phyloP scores from a whole-genome alignment of 2,113 vertebrate species.

The Oriolus oriolus region DNA sequence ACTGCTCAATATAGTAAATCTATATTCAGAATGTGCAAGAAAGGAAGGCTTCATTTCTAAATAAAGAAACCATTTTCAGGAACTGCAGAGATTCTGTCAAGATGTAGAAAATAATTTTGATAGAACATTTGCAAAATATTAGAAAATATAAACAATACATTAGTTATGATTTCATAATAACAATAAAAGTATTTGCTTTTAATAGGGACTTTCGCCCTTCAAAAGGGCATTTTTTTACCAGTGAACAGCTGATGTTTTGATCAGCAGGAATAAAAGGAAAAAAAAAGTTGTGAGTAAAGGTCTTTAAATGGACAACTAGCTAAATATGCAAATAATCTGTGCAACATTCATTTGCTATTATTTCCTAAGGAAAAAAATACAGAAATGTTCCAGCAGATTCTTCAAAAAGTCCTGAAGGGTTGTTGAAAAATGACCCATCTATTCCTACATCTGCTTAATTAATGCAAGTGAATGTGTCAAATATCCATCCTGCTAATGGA shows the following conservation, averaged over 20 bases:
- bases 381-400: neutral
- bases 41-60: neutral
- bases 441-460: constrained; percentile 43
- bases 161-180: neutral
- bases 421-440: neutral
- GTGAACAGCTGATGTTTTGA: neutral
- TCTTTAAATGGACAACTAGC: neutral
- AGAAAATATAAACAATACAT: neutral
- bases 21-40: neutral
- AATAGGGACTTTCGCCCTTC: neutral
- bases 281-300: neutral
- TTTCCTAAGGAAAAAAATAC: neutral
- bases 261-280: neutral
- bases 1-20: neutral
- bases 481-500: constrained; percentile 19
- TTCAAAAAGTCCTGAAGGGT: neutral
- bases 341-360: neutral
- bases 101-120: neutral
- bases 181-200: neutral
- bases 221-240: neutral
- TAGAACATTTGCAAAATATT: neutral
- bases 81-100: neutral
- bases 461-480: constrained; percentile 40
- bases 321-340: neutral
- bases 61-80: neutral